These are phyloP conservation scores for Charina bottae DNA, from an alignment of 2,113 vertebrate genomes.

Conservation along the genomic window DNA sequence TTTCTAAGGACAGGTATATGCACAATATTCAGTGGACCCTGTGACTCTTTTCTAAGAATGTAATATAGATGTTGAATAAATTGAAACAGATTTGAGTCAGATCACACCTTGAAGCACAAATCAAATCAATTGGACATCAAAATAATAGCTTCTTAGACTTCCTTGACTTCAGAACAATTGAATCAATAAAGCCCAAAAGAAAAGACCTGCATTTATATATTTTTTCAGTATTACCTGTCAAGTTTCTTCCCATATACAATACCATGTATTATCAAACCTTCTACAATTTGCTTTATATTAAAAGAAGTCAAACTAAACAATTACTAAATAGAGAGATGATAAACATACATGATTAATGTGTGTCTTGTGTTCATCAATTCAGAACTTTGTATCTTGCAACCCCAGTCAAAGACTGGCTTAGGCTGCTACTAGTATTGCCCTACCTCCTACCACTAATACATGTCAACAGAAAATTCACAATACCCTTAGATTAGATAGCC, in stretches of 20 bases:
- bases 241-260: background rate
- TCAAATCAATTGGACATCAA: background rate
- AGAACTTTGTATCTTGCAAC: background rate
- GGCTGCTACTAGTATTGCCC: background rate
- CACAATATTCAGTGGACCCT: background rate
- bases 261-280: background rate
- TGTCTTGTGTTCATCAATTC: background rate
- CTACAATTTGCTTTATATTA: background rate
- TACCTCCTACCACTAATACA: background rate
- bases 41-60: background rate
- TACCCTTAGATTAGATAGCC: background rate
- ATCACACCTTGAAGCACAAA: background rate
- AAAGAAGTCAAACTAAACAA: background rate
- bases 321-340: background rate
- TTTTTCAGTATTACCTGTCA: background rate
- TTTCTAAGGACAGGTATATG: background rate
- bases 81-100: background rate
- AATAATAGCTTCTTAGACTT: background rate
- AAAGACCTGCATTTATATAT: background rate
- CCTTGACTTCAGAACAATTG: background rate
- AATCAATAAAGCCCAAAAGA: background rate
- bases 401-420: background rate
- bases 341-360: background rate
- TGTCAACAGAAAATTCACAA: background rate
- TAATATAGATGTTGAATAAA: background rate